Evolutionary conservation across 2,113 vertebrate species (phyloP).

Genomic region (Nicator chloris): DNA sequence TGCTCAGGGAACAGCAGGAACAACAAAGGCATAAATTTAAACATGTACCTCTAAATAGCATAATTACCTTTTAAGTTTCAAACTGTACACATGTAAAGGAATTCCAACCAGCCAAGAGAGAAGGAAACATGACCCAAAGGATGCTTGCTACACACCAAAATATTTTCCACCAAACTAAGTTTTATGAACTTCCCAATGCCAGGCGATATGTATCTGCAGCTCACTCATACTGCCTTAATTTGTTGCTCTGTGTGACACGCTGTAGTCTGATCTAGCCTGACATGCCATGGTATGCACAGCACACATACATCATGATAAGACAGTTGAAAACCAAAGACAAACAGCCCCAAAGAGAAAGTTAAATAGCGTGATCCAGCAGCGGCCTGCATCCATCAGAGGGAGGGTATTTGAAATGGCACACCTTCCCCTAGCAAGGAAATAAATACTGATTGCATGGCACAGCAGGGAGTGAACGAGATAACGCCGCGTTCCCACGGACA

Average conservation of each 20-base stretch:
- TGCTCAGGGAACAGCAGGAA: background rate
- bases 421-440: slow-evolving; percentile 13
- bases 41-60: background rate
- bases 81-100: background rate
- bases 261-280: slow-evolving; percentile 52
- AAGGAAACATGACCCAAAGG: background rate
- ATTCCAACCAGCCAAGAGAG: background rate
- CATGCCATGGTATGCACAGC: background rate
- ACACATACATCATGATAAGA: slow-evolving; percentile 37
- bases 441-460: background rate
- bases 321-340: slow-evolving; percentile 40
- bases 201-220: slow-evolving; percentile 21
- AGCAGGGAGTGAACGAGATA: background rate
- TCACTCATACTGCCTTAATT: slow-evolving; percentile 52
- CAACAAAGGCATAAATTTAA: background rate
- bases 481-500: background rate
- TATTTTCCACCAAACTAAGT: slow-evolving; percentile 48
- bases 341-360: slow-evolving; percentile 10
- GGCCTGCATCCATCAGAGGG: background rate
- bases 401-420: slow-evolving; percentile 19
- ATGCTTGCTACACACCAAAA: slow-evolving; percentile 6
- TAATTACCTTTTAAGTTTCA: slow-evolving; percentile 8
- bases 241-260: slow-evolving; percentile 47
- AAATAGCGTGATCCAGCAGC: background rate
- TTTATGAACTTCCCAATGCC: slow-evolving; percentile 42